Percentiles rank a stretch among this genome's conserved stretches.
These are phyloP conservation scores for Muricea muricata DNA, from an alignment of 92 coral and sea anemone genomes.

Conservation along the genomic window DNA sequence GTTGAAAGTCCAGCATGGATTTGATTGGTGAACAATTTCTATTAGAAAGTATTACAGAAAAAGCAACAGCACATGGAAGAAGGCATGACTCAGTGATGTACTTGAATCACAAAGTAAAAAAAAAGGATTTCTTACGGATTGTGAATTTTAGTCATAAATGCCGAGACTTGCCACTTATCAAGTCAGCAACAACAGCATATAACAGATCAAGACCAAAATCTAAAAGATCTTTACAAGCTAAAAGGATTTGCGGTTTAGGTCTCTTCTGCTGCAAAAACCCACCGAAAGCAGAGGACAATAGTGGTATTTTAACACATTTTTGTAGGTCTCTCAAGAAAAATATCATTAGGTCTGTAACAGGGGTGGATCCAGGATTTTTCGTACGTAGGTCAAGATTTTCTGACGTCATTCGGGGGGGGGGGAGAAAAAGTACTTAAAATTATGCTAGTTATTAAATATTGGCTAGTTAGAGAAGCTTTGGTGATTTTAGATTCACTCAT, in stretches of 20 bases:
- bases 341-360: constrained; percentile 33
- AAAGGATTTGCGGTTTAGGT: constrained; percentile 37
- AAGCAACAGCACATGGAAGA: constrained; percentile 51
- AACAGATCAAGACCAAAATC: constrained; percentile 45
- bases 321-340: constrained; percentile 26
- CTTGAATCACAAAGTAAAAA: constrained; percentile 33
- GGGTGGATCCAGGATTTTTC: no score
- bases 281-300: constrained; percentile 20
- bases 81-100: constrained; percentile 44
- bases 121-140: constrained; percentile 35
- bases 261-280: constrained; percentile 23
- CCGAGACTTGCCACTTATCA: constrained; percentile 29
- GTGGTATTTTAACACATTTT: constrained; percentile 25
- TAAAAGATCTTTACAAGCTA: constrained; percentile 49
- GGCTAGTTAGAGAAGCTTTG: no score
- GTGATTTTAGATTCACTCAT: no score
- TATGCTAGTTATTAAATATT: no score
- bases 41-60: constrained; percentile 23
- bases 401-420: no score
- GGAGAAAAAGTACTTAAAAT: no score
- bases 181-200: constrained; percentile 58
- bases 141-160: constrained; percentile 25
- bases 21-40: constrained; percentile 34
- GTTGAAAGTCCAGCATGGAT: constrained; percentile 35
- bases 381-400: no score